Evolutionary conservation across 2,888 invertebrate species (phyloP).

Genomic region (Andrena haemorrhoa): DNA sequence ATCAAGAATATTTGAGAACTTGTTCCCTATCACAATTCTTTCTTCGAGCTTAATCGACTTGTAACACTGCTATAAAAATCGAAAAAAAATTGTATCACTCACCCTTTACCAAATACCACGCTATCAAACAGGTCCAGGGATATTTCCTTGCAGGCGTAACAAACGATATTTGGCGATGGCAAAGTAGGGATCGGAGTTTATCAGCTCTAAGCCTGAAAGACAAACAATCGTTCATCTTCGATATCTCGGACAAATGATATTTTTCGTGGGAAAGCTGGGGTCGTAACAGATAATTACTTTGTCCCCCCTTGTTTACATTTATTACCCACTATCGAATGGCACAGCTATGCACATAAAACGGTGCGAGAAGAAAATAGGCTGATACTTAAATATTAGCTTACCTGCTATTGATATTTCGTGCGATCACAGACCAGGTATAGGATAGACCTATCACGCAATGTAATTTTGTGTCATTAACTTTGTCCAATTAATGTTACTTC

Average conservation of each 20-base stretch:
- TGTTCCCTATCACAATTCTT: too few relatives aligned
- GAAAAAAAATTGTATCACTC: neutral
- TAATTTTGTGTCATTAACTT: too few relatives aligned
- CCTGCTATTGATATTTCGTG: too few relatives aligned
- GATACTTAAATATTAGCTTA: neutral
- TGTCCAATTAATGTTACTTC: too few relatives aligned
- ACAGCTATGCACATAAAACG: neutral
- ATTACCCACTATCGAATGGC: neutral
- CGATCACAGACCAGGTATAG: too few relatives aligned
- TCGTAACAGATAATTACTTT: neutral
- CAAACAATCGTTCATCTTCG: conserved; percentile 1
- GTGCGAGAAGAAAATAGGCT: neutral
- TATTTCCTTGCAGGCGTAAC: neutral
- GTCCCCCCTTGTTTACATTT: neutral
- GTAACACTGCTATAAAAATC: neutral
- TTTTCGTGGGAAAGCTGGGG: neutral
- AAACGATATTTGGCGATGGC: neutral
- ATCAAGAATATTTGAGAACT: too few relatives aligned
- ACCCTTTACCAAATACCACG: neutral
- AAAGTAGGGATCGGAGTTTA: neutral
- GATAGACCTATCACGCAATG: too few relatives aligned
- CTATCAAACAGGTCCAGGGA: neutral
- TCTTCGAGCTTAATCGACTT: neutral
- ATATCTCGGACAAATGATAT: neutral
- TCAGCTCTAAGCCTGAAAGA: neutral